Conservation (phyloP, 1,140 invertebrate genomes). For the Anagrus nilaparvatae region DNA sequence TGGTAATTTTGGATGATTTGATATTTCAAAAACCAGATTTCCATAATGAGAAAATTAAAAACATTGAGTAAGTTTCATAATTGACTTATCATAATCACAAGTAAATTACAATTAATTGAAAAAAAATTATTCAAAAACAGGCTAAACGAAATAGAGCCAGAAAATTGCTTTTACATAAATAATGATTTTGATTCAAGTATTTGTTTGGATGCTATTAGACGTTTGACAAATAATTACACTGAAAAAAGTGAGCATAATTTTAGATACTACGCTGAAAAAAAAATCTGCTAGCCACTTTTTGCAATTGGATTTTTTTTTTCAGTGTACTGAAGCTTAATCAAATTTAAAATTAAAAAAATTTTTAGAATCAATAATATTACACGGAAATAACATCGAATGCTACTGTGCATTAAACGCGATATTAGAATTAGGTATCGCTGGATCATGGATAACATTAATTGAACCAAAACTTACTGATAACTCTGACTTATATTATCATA, state of each 20-base stretch:
- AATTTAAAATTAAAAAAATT: constrained; percentile 3
- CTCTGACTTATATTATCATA: no score
- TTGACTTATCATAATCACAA: no score
- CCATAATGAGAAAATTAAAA: no score
- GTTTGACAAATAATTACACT: constrained; percentile 30
- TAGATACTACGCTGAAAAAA: not conserved
- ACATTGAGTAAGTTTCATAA: no score
- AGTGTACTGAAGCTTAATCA: not conserved
- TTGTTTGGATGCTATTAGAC: constrained; percentile 36
- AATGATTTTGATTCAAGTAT: constrained; percentile 41
- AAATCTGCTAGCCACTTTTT: not conserved
- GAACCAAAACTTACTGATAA: constrained; percentile 35
- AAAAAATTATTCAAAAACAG: no score
- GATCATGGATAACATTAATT: constrained; percentile 43
- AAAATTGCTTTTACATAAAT: constrained; percentile 51
- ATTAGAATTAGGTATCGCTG: constrained; percentile 42
- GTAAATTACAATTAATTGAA: no score
- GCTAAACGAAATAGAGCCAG: no score
- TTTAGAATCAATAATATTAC: constrained; percentile 45
- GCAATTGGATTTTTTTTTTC: not conserved
- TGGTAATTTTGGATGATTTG: constrained; percentile 49
- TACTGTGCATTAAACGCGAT: constrained; percentile 49
- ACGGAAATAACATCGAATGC: constrained; percentile 50
- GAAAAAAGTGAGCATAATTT: constrained; percentile 17
- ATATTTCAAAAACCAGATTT: constrained; percentile 48